Conservation (phyloP, 2,888 invertebrate genomes). For the Epirrhoe alternata region DNA sequence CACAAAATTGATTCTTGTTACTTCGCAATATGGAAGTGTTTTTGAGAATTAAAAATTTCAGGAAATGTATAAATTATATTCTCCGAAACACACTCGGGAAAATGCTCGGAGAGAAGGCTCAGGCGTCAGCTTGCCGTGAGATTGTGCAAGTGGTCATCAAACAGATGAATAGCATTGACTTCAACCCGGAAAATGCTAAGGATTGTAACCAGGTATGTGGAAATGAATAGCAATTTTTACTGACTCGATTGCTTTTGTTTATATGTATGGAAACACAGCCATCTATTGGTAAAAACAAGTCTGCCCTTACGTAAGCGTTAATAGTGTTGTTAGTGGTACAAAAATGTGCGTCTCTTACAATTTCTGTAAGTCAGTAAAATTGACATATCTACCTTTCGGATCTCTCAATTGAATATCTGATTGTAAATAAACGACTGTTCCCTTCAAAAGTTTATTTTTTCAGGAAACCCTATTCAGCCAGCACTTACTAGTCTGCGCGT, state of each 20-base stretch:
- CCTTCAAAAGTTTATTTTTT: neutral
- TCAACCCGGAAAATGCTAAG: slow-evolving; percentile 96
- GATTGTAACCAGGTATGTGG: slow-evolving; percentile 89
- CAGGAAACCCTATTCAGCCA: slow-evolving; percentile 95
- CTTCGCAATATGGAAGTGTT: neutral
- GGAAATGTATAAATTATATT: slow-evolving; percentile 98
- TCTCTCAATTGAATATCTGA: too few relatives aligned
- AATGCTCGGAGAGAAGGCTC: slow-evolving; percentile 98
- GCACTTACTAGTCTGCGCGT: slow-evolving; percentile 95
- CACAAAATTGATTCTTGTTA: neutral
- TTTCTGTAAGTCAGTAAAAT: too few relatives aligned
- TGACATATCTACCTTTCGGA: too few relatives aligned
- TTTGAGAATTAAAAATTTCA: slow-evolving; percentile 47
- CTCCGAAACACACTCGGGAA: slow-evolving; percentile 95
- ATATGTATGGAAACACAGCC: too few relatives aligned
- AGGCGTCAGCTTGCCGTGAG: slow-evolving; percentile 97
- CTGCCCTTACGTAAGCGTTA: too few relatives aligned
- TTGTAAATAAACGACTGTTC: too few relatives aligned
- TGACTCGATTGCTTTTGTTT: too few relatives aligned
- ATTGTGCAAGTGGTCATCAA: slow-evolving; percentile 95
- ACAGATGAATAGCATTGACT: slow-evolving; percentile 97
- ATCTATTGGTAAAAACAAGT: too few relatives aligned
- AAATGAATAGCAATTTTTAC: neutral
- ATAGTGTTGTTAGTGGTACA: too few relatives aligned
- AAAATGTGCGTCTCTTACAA: too few relatives aligned